These are phyloP conservation scores for Macropis europaea DNA, from an alignment of 2,888 invertebrate species.

Conservation along the genomic window DNA sequence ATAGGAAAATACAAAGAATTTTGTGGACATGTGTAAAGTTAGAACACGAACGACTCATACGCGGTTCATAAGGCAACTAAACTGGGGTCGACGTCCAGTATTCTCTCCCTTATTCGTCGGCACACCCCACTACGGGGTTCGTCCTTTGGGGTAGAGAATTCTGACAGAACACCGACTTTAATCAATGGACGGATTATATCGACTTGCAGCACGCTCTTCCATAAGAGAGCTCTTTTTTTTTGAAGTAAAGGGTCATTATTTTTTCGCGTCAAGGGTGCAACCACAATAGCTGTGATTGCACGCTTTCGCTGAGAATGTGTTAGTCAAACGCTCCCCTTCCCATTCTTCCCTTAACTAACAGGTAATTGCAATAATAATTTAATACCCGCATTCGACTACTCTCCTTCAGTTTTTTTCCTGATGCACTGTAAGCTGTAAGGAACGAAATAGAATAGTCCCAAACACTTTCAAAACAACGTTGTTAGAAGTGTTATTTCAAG, in stretches of 20 bases:
- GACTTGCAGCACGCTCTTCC: constrained; percentile 24
- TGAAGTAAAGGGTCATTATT: constrained; percentile 21
- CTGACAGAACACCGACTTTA: constrained; percentile 56
- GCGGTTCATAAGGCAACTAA: constrained; percentile 58
- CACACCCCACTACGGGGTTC: constrained; percentile 35
- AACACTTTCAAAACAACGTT: too few species aligned
- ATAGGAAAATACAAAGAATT: not conserved
- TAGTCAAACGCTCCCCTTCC: too few species aligned
- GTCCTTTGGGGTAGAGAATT: constrained; percentile 49
- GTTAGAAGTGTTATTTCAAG: too few species aligned
- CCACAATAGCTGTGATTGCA: not conserved
- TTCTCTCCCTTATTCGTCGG: constrained; percentile 39
- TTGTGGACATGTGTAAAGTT: not conserved
- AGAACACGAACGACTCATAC: constrained; percentile 24
- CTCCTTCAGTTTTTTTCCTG: too few species aligned
- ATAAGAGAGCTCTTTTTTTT: not conserved
- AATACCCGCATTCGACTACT: too few species aligned
- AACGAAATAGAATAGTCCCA: too few species aligned
- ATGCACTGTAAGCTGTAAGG: too few species aligned
- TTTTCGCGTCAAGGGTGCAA: constrained; percentile 5
- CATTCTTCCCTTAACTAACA: too few species aligned
- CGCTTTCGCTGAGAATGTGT: not conserved
- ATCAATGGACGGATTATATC: constrained; percentile 60
- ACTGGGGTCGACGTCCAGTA: constrained; percentile 59
- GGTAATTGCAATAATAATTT: too few species aligned